phyloP scores from a whole-genome alignment of 2,888 invertebrate genomes.

The Pterostichus niger region DNA sequence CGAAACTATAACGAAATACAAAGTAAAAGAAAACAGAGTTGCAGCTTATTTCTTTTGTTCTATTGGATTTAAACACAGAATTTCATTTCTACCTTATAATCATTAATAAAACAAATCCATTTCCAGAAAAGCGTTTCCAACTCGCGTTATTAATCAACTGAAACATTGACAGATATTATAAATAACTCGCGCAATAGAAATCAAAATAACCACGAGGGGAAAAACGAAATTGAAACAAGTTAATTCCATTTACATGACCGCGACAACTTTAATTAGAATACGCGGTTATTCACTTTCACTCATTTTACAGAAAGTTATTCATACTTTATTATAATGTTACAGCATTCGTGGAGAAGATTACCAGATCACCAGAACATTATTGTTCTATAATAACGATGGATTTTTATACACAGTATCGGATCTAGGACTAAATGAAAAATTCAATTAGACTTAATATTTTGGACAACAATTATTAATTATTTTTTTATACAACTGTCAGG shows the following conservation, averaged over 20 bases:
- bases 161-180: slow-evolving; percentile 12
- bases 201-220: neutral
- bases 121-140: slow-evolving; percentile 3
- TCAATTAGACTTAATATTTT: no score
- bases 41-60: slow-evolving; percentile 15
- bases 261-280: neutral
- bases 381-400: no score
- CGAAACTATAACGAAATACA: slow-evolving; percentile 10
- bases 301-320: no score
- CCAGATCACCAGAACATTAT: no score
- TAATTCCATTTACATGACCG: no score
- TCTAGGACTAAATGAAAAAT: neutral
- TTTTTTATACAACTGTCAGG: no score
- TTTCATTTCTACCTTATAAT: slow-evolving; percentile 15
- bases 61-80: slow-evolving; percentile 11
- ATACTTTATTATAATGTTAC: no score
- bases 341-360: no score
- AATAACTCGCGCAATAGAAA: slow-evolving; percentile 3
- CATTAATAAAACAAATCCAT: slow-evolving; percentile 12
- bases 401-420: neutral
- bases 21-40: slow-evolving; percentile 2
- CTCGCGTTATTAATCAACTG: neutral
- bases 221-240: neutral
- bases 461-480: no score
- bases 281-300: no score